These are phyloP conservation scores for Drymodes brunneopygia DNA, from an alignment of 2,113 vertebrate species.

Conservation along the genomic window DNA sequence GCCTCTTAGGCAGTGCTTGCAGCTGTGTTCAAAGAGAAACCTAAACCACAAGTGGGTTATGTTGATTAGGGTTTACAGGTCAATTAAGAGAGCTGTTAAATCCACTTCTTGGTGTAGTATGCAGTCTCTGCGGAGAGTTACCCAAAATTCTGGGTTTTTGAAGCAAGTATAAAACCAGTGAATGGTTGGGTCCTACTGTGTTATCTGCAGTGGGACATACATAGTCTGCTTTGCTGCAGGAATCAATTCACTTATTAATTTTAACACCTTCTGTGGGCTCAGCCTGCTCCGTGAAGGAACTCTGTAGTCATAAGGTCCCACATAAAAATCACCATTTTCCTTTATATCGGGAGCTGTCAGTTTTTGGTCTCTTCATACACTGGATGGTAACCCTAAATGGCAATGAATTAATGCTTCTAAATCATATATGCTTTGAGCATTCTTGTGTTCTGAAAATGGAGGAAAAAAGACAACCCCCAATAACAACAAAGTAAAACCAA, in stretches of 20 bases:
- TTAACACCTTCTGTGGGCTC: not conserved
- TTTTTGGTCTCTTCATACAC: not conserved
- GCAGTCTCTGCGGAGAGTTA: not conserved
- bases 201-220: not conserved
- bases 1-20: not conserved
- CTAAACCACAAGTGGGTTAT: not conserved
- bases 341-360: not conserved
- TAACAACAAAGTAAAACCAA: not conserved
- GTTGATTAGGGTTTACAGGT: not conserved
- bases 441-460: not conserved
- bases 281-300: accelerated
- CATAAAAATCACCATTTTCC: not conserved
- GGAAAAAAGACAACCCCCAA: not conserved
- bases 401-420: not conserved
- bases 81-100: not conserved
- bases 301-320: not conserved
- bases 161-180: not conserved
- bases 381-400: not conserved
- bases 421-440: not conserved
- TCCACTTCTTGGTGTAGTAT: not conserved
- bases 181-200: not conserved
- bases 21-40: not conserved
- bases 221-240: not conserved
- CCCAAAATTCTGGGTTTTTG: accelerated
- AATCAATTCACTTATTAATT: not conserved